phyloP scores from a whole-genome alignment of 2,113 vertebrate genomes.

The Ophiodon elongatus region DNA sequence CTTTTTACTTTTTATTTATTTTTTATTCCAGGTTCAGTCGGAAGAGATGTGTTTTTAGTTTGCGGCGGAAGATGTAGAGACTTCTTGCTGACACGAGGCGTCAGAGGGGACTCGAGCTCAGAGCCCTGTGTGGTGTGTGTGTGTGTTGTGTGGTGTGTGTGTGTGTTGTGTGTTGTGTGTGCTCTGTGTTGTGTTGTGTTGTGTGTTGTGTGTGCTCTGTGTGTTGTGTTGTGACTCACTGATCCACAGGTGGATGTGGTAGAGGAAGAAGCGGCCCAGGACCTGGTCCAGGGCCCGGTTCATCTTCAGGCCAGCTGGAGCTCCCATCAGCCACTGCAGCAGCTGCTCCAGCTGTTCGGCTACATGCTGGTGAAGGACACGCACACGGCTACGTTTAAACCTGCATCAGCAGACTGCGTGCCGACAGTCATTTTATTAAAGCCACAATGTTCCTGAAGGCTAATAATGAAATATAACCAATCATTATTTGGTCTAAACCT shows the following conservation, averaged over 20 bases:
- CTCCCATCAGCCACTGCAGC: conserved; percentile 98
- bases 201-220: too few species aligned
- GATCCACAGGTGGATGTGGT: conserved; percentile 99
- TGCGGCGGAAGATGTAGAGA: too few species aligned
- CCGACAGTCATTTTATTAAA: background rate
- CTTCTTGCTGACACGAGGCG: too few species aligned
- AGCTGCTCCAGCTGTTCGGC: conserved; percentile 92
- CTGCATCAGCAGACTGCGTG: background rate
- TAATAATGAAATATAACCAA: background rate
- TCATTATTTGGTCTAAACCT: background rate
- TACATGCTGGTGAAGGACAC: conserved; percentile 83
- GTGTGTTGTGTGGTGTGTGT: too few species aligned
- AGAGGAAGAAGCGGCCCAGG: conserved; percentile 97
- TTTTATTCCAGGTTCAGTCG: too few species aligned
- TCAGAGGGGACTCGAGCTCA: too few species aligned
- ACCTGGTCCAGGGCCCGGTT: conserved; percentile 96
- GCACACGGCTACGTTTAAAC: too few species aligned
- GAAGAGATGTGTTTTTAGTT: too few species aligned
- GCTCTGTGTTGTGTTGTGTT: background rate
- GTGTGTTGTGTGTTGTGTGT: too few species aligned
- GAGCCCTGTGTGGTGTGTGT: too few species aligned
- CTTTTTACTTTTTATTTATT: too few species aligned
- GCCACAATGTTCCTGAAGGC: background rate
- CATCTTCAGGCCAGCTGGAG: conserved; percentile 97
- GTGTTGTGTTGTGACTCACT: conserved; percentile 85